These are phyloP conservation scores for Pseudorhiza aurosa DNA, from an alignment of 30 jellyfish, hydroid and myxozoan species.

Conservation along the genomic window DNA sequence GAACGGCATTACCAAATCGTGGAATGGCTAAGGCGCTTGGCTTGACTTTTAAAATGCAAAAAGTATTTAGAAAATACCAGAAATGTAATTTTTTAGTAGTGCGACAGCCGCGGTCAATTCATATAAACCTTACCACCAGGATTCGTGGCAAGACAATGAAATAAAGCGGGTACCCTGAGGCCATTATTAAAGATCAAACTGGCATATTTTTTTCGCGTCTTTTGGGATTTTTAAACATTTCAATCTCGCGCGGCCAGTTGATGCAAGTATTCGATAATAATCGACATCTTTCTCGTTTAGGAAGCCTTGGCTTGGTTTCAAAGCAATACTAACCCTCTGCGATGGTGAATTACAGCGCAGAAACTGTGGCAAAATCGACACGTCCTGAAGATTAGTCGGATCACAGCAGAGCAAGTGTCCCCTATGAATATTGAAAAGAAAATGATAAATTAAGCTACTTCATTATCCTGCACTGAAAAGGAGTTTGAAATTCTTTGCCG, in stretches of 20 bases:
- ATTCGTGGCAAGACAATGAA: not conserved
- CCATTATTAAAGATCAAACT: not conserved
- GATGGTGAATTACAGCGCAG: too few relatives aligned
- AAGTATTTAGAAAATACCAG: too few relatives aligned
- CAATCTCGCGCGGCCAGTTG: too few relatives aligned
- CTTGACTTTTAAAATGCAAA: too few relatives aligned
- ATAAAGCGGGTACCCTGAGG: constrained; percentile 22
- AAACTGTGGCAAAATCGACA: not conserved
- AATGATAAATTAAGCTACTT: not conserved
- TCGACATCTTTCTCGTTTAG: not conserved
- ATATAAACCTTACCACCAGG: not conserved
- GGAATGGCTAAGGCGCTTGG: too few relatives aligned
- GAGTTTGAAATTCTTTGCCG: not conserved
- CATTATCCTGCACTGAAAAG: not conserved
- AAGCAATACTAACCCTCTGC: not conserved
- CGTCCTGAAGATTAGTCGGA: not conserved
- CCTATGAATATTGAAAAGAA: constrained; percentile 19
- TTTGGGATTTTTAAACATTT: too few relatives aligned
- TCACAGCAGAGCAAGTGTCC: not conserved
- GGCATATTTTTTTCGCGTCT: too few relatives aligned
- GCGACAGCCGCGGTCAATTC: not conserved
- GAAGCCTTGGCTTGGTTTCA: not conserved
- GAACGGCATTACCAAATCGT: too few relatives aligned
- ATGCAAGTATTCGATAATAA: not conserved
- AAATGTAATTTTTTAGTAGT: too few relatives aligned